Percentiles rank a stretch among this genome's conserved stretches.
Evolutionary conservation across 2,888 invertebrate genomes (phyloP).

Genomic region (Stenodema calcarata): DNA sequence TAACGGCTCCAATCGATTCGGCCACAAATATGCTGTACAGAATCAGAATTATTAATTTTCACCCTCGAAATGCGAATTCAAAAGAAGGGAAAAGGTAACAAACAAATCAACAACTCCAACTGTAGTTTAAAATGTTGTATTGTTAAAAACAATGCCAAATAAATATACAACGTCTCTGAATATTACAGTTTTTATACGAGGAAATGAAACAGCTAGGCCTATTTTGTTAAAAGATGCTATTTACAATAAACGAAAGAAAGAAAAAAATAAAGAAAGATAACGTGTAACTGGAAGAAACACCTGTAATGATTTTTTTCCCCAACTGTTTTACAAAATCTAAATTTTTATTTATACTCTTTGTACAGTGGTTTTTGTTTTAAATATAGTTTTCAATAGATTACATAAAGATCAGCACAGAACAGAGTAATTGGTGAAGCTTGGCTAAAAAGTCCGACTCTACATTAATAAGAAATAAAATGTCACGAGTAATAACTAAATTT

Average conservation of each 20-base stretch:
- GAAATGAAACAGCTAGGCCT: slow-evolving; percentile 53
- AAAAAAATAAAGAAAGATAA: slow-evolving; percentile 22
- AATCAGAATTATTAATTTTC: too few species aligned
- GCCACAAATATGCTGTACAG: too few species aligned
- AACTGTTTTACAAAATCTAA: slow-evolving; percentile 54
- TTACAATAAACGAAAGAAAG: slow-evolving; percentile 45
- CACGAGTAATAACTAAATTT: slow-evolving; percentile 18
- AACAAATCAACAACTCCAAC: not conserved
- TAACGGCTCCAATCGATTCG: too few species aligned
- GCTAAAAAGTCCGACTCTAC: slow-evolving; percentile 33
- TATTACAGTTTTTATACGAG: slow-evolving; percentile 46
- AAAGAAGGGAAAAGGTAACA: not conserved
- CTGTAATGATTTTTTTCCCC: slow-evolving; percentile 42
- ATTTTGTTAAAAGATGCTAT: slow-evolving; percentile 52
- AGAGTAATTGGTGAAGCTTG: slow-evolving; percentile 50
- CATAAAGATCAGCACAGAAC: slow-evolving; percentile 48
- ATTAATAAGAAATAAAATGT: not conserved
- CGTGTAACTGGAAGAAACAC: slow-evolving; percentile 50
- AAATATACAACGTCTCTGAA: slow-evolving; percentile 53
- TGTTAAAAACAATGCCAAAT: slow-evolving; percentile 55
- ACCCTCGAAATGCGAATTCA: too few species aligned
- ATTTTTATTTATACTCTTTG: slow-evolving; percentile 53
- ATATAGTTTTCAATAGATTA: slow-evolving; percentile 38
- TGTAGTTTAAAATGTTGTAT: slow-evolving; percentile 54
- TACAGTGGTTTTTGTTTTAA: slow-evolving; percentile 47